Evolutionary conservation across 2,888 invertebrate species (phyloP), one percentile per base, ranked within the genome.

Genomic region (Druceiella hillmani): DNA sequence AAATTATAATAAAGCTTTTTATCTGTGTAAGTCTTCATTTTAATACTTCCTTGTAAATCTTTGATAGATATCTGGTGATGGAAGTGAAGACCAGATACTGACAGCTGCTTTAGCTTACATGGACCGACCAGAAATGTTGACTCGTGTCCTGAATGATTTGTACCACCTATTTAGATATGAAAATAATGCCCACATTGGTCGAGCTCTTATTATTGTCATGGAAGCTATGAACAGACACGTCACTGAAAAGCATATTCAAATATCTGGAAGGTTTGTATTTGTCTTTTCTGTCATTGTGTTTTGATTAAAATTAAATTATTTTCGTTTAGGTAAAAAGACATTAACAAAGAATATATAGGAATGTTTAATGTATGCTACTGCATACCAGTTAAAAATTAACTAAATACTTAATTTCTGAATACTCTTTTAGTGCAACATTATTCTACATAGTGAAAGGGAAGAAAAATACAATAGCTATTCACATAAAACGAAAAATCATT

Each of bases 361-460:
- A 7, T 12, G 20, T 9, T 9, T 5, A 20, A 9, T 9, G 22
- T 42, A 28, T 28, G 13, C 12, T 7, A 24, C 38, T 9, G 4
- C 7, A 17, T 20, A 10, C 25, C 35, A 28, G 36, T 16, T 13
- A 27, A 27, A 20, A 20, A 20, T 7, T 20, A 20, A 5, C 41
- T 13, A 29, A 31, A 35, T 12, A 14, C 11, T 15, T 25, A 25
- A 10, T 25, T 37, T 17, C n/a, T 4, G 25, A 17, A 7, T 20
- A 7, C 9, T 42, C 44, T 65, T 68, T 28, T 62, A 94, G 94
- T 66, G 95, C 95, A 3, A 91, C 91, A 4, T 67, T 97, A 40
- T 95, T 93, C 68, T 95, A 95, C 63, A 90, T 97, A 50, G 88
- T 93, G 2, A 93, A 93, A 64, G 87, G 87, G 26, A 83, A 84